phyloP scores from a whole-genome alignment of 2,797 vertebrate species.

The Mus caroli region DNA sequence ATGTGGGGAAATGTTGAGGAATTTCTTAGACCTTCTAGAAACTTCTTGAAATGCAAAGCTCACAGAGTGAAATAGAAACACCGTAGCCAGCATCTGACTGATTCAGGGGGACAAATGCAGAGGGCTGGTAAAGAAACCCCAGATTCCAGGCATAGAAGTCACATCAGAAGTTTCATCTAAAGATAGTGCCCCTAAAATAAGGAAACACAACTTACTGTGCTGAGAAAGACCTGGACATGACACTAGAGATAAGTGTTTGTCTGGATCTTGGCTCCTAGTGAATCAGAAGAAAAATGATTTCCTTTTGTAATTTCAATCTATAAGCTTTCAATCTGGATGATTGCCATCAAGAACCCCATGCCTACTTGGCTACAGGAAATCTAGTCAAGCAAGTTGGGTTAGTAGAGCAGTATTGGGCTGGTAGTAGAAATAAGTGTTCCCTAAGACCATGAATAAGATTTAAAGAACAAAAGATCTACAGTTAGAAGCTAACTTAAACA shows the following conservation, averaged over 20 bases:
- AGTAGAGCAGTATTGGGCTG: background rate
- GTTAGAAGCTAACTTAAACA: background rate
- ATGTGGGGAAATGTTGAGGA: background rate
- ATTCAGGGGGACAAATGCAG: background rate
- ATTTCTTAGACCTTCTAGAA: constrained; percentile 35
- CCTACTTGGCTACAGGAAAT: background rate
- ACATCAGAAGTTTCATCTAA: background rate
- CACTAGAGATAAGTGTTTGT: background rate
- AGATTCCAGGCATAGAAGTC: background rate
- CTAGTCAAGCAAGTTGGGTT: background rate
- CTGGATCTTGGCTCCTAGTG: background rate
- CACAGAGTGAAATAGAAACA: background rate
- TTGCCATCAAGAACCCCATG: background rate
- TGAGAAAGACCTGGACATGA: background rate
- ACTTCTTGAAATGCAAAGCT: background rate
- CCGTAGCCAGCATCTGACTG: background rate
- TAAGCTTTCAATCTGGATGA: background rate
- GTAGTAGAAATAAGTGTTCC: background rate
- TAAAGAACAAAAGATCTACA: background rate
- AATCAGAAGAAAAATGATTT: background rate
- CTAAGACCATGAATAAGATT: background rate
- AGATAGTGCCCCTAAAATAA: background rate
- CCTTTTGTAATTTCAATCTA: constrained; percentile 11
- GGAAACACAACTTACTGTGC: background rate
- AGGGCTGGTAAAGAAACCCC: background rate